Conservation (phyloP, 1,140 invertebrate species). For the Nasonia longicornis region DNA sequence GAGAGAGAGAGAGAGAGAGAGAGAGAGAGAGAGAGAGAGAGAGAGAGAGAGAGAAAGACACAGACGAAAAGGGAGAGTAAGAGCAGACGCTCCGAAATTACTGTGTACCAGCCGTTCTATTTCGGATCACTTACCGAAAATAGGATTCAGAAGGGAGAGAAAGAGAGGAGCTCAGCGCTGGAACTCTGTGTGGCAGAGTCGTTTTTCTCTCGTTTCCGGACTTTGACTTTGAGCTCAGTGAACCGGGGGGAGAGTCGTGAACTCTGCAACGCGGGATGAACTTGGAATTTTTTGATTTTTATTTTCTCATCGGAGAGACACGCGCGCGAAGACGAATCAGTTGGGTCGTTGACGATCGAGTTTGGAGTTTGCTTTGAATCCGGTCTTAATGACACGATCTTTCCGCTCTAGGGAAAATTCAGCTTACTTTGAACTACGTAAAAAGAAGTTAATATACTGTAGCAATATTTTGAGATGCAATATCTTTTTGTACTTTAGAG, state of each 20-base stretch:
- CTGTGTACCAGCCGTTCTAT: conserved; percentile 19
- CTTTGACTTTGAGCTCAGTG: conserved; percentile 12
- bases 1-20: conserved; percentile 18
- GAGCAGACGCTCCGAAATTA: conserved; percentile 25
- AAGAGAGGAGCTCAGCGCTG: background rate
- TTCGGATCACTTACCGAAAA: conserved; percentile 45
- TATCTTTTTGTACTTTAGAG: background rate
- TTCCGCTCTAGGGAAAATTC: background rate
- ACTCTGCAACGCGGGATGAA: background rate
- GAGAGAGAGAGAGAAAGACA: conserved; percentile 14
- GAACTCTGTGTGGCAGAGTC: background rate
- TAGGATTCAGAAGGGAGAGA: conserved; percentile 40
- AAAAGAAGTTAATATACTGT: no score
- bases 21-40: conserved; percentile 14
- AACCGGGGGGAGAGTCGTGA: conserved; percentile 1
- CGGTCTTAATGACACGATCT: background rate
- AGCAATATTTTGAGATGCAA: background rate
- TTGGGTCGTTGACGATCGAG: background rate
- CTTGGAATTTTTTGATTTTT: background rate
- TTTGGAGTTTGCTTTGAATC: background rate
- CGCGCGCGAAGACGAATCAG: background rate
- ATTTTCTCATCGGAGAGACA: background rate
- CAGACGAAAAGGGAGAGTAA: conserved; percentile 5
- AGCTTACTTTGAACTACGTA: background rate
- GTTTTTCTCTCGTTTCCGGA: conserved; percentile 9